Evolutionary conservation across 2,113 vertebrate species (phyloP).

Genomic region (Hippocampus mohnikei): DNA sequence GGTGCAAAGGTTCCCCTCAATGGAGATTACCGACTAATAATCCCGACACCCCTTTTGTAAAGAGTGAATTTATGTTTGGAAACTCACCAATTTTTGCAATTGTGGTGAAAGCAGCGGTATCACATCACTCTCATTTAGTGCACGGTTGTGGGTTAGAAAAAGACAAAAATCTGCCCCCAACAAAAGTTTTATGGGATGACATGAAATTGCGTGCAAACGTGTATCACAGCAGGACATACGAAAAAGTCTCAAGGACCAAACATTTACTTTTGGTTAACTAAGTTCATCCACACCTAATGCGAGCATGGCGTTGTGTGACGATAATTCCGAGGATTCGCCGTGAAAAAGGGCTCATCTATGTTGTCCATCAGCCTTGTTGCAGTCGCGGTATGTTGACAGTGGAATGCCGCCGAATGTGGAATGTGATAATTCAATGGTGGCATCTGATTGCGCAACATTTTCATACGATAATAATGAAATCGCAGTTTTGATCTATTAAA

Average conservation of each 20-base stretch:
- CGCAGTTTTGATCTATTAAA: not conserved
- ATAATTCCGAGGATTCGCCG: too few species aligned
- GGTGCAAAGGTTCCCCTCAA: constrained; percentile 56
- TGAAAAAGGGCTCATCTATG: not conserved
- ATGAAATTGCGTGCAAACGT: not conserved
- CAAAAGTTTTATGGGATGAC: not conserved
- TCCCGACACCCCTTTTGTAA: constrained; percentile 34
- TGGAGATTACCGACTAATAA: constrained; percentile 61
- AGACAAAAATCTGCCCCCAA: not conserved
- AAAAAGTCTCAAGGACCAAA: too few species aligned
- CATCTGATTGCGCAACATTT: not conserved
- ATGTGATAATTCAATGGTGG: not conserved
- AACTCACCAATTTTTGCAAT: not conserved
- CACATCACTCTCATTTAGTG: not conserved
- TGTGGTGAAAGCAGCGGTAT: too few species aligned
- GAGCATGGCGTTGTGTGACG: too few species aligned
- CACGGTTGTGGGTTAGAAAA: not conserved
- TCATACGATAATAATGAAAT: not conserved
- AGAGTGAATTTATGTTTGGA: not conserved
- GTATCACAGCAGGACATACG: not conserved
- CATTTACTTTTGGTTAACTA: not conserved
- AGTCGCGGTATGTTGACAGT: not conserved
- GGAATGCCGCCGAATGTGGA: not conserved
- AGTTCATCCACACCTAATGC: too few species aligned
- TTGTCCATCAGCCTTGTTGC: not conserved